Percentiles rank a stretch among this genome's conserved stretches.
Evolutionary conservation across 2,888 invertebrate genomes (phyloP).

Genomic region (Eumerus sabulonum): DNA sequence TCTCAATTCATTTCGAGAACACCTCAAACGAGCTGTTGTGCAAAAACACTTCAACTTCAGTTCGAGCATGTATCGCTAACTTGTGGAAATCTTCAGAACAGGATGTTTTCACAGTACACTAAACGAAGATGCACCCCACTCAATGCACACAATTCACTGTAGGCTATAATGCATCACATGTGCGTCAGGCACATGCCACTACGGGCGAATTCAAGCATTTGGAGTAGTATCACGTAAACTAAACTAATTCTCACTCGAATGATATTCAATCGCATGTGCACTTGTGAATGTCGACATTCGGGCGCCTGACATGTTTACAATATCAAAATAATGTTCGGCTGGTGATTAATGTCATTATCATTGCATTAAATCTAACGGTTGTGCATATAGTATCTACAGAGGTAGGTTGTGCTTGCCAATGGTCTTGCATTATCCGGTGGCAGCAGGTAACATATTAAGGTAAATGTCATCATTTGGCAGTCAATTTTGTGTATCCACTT

Average conservation of each 20-base stretch:
- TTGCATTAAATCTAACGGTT: slow-evolving; percentile 11
- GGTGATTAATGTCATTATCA: slow-evolving; percentile 44
- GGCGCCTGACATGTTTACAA: slow-evolving; percentile 41
- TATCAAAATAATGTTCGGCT: slow-evolving; percentile 47
- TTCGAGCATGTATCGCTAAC: neutral
- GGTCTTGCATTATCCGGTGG: neutral
- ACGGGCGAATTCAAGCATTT: slow-evolving; percentile 14
- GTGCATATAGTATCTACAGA: neutral
- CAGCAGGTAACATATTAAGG: neutral
- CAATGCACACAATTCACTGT: no score
- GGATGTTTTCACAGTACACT: neutral
- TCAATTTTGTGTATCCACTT: slow-evolving; percentile 21
- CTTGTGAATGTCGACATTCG: slow-evolving; percentile 47
- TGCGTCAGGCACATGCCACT: no score
- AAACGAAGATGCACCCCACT: neutral
- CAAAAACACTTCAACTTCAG: neutral
- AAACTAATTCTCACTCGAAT: slow-evolving; percentile 48
- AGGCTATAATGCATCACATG: no score
- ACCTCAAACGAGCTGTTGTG: neutral
- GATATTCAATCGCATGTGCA: slow-evolving; percentile 15
- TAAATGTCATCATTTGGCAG: slow-evolving; percentile 22
- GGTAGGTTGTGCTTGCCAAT: neutral
- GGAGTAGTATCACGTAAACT: slow-evolving; percentile 36
- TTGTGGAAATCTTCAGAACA: neutral
- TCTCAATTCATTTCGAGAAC: no score